Conservation (phyloP, 92 coral and sea anemone genomes). For the Phenganax marumi region DNA sequence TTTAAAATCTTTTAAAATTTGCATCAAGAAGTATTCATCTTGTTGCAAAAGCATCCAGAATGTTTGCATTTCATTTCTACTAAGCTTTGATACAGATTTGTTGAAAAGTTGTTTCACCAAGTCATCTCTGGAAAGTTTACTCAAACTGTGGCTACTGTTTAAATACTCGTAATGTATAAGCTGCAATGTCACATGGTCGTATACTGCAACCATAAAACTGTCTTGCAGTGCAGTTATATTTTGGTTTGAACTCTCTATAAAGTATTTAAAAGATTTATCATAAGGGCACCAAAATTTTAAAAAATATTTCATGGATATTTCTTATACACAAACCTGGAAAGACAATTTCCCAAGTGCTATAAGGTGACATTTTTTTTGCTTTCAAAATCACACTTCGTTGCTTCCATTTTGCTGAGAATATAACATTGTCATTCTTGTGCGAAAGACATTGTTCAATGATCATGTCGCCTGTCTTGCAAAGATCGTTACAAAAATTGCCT, state of each 20-base stretch:
- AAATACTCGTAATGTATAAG: slow-evolving; percentile 34
- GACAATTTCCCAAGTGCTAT: slow-evolving; percentile 5
- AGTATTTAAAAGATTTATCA: neutral
- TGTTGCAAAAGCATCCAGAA: slow-evolving; percentile 75
- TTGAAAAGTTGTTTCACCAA: slow-evolving; percentile 65
- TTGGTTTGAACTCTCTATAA: slow-evolving; percentile 2
- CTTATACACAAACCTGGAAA: slow-evolving; percentile 25
- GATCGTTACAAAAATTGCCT: slow-evolving; percentile 86
- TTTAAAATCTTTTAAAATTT: slow-evolving; percentile 65
- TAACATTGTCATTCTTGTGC: slow-evolving; percentile 81
- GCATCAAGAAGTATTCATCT: slow-evolving; percentile 77
- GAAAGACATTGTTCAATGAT: slow-evolving; percentile 69
- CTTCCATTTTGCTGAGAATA: slow-evolving; percentile 78
- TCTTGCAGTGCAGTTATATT: slow-evolving; percentile 10
- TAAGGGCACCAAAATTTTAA: neutral
- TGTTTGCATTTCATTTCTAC: slow-evolving; percentile 68
- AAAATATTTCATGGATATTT: no score
- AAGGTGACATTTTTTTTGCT: slow-evolving; percentile 63
- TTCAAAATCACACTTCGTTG: slow-evolving; percentile 66
- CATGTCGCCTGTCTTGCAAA: slow-evolving; percentile 58
- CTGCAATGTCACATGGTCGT: slow-evolving; percentile 55
- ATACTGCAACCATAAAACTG: slow-evolving; percentile 39
- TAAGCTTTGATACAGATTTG: slow-evolving; percentile 50
- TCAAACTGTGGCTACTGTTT: slow-evolving; percentile 42
- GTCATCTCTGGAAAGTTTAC: slow-evolving; percentile 47